Conservation (phyloP, 2,113 vertebrate species). For the Canis aureus region DNA sequence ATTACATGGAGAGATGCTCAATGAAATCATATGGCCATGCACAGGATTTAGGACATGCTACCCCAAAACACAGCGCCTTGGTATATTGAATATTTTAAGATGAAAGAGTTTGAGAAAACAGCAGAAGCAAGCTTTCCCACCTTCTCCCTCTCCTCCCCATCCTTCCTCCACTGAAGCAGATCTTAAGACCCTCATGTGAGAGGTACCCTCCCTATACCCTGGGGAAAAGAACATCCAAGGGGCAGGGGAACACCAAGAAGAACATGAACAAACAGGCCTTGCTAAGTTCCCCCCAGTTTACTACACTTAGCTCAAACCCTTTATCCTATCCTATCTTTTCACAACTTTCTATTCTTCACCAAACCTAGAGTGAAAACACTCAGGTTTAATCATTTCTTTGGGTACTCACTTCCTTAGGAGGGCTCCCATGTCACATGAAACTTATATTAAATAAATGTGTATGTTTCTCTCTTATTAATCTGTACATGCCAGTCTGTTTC, state of each 20-base stretch:
- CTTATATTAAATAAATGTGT: background rate
- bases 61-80: background rate
- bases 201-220: background rate
- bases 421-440: background rate
- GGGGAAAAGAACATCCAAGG: background rate
- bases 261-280: background rate
- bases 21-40: background rate
- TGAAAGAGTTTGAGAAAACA: background rate
- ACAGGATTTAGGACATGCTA: background rate
- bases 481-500: background rate
- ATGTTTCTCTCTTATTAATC: background rate
- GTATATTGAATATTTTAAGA: background rate
- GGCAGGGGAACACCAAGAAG: background rate
- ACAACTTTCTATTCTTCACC: background rate
- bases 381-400: background rate
- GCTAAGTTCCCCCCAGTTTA: background rate
- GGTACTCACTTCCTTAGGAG: background rate
- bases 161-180: background rate
- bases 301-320: background rate
- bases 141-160: background rate
- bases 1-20: background rate
- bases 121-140: background rate
- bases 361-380: background rate
- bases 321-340: background rate
- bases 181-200: background rate